These are phyloP conservation scores for Petrosia ficiformis DNA, from an alignment of 37 sponge, comb jelly and placozoan species.

Conservation along the genomic window DNA sequence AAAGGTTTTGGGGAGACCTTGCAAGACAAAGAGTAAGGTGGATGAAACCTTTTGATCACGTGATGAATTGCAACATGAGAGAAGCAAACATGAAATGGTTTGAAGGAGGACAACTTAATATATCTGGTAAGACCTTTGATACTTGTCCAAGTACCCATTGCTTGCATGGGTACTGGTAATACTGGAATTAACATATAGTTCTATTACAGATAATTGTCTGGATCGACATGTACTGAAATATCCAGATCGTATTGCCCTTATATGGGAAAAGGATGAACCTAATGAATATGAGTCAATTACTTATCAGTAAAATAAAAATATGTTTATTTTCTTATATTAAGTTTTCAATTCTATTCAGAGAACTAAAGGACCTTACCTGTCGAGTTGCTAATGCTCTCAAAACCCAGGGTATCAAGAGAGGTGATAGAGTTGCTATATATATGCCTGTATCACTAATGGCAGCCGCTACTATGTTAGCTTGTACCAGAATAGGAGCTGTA, in stretches of 20 bases:
- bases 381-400: slow-evolving; percentile 89
- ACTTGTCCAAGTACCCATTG: neutral
- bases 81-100: slow-evolving; percentile 84
- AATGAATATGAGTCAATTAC: slow-evolving; percentile 71
- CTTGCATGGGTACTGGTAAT: neutral
- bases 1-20: slow-evolving; percentile 86
- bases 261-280: slow-evolving; percentile 95
- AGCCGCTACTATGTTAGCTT: slow-evolving; percentile 92
- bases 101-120: slow-evolving; percentile 78
- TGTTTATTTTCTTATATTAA: neutral
- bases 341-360: slow-evolving; percentile 10
- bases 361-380: slow-evolving; percentile 83
- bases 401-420: slow-evolving; percentile 78
- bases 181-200: neutral
- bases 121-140: slow-evolving; percentile 64
- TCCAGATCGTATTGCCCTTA: slow-evolving; percentile 71
- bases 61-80: slow-evolving; percentile 74
- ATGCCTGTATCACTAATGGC: slow-evolving; percentile 90
- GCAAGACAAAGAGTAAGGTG: slow-evolving; percentile 71
- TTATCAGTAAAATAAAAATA: slow-evolving; percentile 62
- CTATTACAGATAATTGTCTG: slow-evolving; percentile 72
- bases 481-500: slow-evolving; percentile 91
- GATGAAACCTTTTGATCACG: slow-evolving; percentile 75
- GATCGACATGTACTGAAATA: slow-evolving; percentile 75
- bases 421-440: slow-evolving; percentile 92